Conservation (phyloP, 2,888 invertebrate genomes). For the Malthinus seriepunctatus region DNA sequence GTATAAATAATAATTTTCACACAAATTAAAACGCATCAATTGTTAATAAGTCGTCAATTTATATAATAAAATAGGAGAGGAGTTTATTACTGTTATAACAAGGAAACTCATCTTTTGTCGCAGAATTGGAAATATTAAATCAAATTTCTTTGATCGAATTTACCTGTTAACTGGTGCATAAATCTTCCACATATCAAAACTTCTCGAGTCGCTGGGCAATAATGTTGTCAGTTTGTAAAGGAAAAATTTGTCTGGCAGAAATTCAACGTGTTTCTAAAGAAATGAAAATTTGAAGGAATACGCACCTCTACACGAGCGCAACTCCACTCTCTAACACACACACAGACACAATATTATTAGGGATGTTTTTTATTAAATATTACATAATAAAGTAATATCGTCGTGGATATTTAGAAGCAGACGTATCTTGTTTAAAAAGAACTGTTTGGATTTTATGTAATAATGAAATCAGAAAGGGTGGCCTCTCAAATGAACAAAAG, state of each 20-base stretch:
- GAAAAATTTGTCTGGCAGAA: conserved; percentile 33
- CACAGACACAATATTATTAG: no score
- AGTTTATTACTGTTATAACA: no score
- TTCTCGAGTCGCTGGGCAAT: conserved; percentile 41
- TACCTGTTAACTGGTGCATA: conserved; percentile 38
- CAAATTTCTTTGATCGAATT: conserved; percentile 29
- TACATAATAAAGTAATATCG: no score
- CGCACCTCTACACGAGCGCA: not conserved
- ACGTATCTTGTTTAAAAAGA: no score
- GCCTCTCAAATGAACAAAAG: no score
- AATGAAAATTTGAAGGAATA: conserved; percentile 14
- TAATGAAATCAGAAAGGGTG: no score
- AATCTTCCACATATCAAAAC: conserved; percentile 42
- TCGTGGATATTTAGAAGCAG: no score
- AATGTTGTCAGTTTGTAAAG: conserved; percentile 35
- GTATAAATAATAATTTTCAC: not conserved
- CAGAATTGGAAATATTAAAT: conserved; percentile 20
- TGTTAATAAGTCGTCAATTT: not conserved
- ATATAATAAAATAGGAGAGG: not conserved
- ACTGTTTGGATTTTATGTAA: no score
- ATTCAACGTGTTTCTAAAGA: conserved; percentile 7
- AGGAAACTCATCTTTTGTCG: not conserved
- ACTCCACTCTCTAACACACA: no score
- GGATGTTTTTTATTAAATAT: no score
- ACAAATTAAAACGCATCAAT: not conserved